Base-by-base conservation (phyloP, 2,888 invertebrate genomes). In the Athalia rosae region DNA sequence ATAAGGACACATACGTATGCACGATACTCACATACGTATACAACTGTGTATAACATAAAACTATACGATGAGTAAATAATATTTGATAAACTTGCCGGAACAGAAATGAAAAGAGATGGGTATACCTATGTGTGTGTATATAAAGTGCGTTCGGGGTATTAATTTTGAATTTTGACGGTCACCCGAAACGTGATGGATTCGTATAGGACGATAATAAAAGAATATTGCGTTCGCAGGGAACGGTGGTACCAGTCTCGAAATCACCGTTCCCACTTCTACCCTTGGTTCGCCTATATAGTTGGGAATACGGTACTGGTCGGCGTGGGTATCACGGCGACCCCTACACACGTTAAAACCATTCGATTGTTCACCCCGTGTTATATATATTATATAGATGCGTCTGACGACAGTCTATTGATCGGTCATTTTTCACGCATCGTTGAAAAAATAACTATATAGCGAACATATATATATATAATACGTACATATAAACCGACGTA, bases 311-410 rank as follows among this genome's bases (percentile, higher is more conserved):
- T 74, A 50, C 74, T 59, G 28, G 74, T 74, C 62, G 61, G 61
- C 28, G 74, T 74, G 61, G 74, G 74, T 74, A 74, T 61, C 74
- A 74, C 74, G 74, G 50, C 62, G 74, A 74, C 74, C 74, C 74
- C 74, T 4, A 74, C 45, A 74, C 45, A 74, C 48, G 74, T 28
- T 61, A 13, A 61, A 48, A 61, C 74, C 47, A 71, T 71, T 59
- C 41, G n/a, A 45, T 28, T 41, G n/a, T 56, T 53, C 6, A 9
- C n/a, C 53, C 6, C 11, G 4, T 9, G n/a, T 53, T 4, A 4
- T 7, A n/a, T 7, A n/a, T 53, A 53, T 4, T 53, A 11, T 53
- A 53, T 53, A 11, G 53, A 53, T 53, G 28, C 28, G 28, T 28
- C 28, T 28, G 28, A 28, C 28, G 28, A 28, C 28, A 28, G 45